Evolutionary conservation across 2,888 invertebrate genomes (phyloP), one percentile per base, ranked within the genome.

Genomic region (Synergus gifuensis): DNA sequence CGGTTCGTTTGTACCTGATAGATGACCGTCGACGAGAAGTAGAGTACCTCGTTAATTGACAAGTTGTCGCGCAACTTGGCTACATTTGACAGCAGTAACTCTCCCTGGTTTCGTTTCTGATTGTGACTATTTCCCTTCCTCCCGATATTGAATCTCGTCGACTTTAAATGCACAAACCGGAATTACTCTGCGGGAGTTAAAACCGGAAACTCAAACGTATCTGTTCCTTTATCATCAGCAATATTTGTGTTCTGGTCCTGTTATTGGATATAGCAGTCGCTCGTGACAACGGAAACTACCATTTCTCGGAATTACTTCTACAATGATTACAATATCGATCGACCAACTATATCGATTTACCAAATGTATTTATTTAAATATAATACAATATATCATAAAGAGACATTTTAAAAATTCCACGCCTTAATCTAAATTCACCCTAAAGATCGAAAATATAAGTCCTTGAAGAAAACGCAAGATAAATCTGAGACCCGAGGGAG

Each of bases 41-140:
- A 76, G 76, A 82, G 77, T 81, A 78, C 78, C 78, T 82, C 80
- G 54, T 79, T 82, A 81, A 82, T 82, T 82, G 82, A 82, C 80
- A 79, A 79, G 78, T 62, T 81, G 64, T 78, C 54, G 78, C 80
- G 76, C 82, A 80, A 28, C 69, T 69, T 69, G 46, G 16, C 69
- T 69, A 49, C 69, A 69, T 69, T 69, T 69, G 69, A 69, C 49
- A 69, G 69, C 69, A 73, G 73, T 73, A 73, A 73, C 54, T 18
- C 60, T 44, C 44, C 42, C 22, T 62, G 12, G n/a, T 54, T 54
- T 54, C n/a, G 5, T n/a, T 73, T 54, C 54, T 16, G 36, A 54
- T 54, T 73, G 73, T 22, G 8, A 36, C 28, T 4, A 73, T 54
- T 73, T 73, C 54, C 73, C 40, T 73, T 54, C 12, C 28, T 40